Evolutionary conservation across 37 sponge, comb jelly and placozoan species (phyloP).

Genomic region (Mnemiopsis leidyi): DNA sequence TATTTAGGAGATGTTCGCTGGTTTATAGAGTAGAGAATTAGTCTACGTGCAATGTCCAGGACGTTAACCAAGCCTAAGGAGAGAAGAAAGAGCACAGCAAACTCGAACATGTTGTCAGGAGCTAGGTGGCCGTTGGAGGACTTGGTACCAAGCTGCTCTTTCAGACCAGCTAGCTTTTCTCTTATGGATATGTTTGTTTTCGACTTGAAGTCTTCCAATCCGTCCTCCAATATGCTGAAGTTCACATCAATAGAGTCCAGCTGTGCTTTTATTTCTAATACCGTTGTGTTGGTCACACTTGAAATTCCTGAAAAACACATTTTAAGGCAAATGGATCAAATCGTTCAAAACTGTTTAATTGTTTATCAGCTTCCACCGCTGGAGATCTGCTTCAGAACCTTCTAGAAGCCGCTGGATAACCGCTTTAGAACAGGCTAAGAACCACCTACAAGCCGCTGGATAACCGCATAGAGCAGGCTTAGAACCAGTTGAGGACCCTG

Average conservation of each 20-base stretch:
- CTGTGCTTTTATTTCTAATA: too few relatives aligned
- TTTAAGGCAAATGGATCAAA: too few relatives aligned
- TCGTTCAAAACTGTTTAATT: too few relatives aligned
- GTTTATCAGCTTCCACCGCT: too few relatives aligned
- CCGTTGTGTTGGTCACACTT: not conserved
- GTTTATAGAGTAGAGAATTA: not conserved
- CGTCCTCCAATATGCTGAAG: not conserved
- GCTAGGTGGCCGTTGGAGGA: conserved; percentile 25
- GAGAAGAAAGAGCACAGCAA: not conserved
- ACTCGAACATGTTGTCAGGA: conserved; percentile 52
- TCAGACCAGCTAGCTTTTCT: not conserved
- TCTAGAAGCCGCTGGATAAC: too few relatives aligned
- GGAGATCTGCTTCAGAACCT: too few relatives aligned
- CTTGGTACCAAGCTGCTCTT: not conserved
- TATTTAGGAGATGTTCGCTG: not conserved
- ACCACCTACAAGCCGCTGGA: too few relatives aligned
- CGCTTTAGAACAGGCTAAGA: too few relatives aligned
- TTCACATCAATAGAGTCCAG: not conserved
- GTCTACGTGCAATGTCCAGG: conserved; percentile 5
- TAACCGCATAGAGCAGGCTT: too few relatives aligned
- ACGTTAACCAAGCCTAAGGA: conserved; percentile 27
- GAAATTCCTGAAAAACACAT: too few relatives aligned
- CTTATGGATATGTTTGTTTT: not conserved
- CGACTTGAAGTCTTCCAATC: not conserved
- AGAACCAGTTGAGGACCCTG: too few relatives aligned